Conservation (phyloP, 2,113 vertebrate genomes). For the Paratilapia polleni region DNA sequence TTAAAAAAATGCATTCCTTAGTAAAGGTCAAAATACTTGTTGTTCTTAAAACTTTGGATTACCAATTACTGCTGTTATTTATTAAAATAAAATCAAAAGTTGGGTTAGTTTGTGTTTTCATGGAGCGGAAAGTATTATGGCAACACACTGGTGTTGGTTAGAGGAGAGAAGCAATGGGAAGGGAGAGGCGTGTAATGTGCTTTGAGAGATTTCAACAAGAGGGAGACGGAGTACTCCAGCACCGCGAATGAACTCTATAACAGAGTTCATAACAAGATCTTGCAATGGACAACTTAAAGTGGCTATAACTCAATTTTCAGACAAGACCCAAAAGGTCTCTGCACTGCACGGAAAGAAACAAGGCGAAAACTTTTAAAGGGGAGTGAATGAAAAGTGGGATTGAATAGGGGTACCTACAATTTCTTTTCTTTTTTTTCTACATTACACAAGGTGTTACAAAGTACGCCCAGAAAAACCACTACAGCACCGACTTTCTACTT, state of each 20-base stretch:
- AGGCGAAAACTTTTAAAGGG: conserved; percentile 32
- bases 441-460: not conserved
- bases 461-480: not conserved
- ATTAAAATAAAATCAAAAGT: not conserved
- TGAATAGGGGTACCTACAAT: not conserved
- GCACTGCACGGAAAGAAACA: conserved; percentile 2
- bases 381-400: not conserved
- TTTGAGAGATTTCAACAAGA: conserved; percentile 55
- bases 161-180: not conserved
- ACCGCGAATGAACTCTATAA: conserved; percentile 36
- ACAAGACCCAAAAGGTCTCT: not conserved
- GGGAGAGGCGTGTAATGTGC: conserved; percentile 21
- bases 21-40: not conserved
- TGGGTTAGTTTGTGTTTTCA: accelerated
- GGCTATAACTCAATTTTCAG: conserved; percentile 42
- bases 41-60: not conserved
- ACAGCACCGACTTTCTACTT: not conserved
- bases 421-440: not conserved
- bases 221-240: conserved; percentile 13
- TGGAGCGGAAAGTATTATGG: too few species aligned
- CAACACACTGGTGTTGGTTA: not conserved
- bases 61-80: not conserved
- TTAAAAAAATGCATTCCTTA: not conserved
- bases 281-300: conserved; percentile 36
- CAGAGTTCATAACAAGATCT: conserved; percentile 35